Evolutionary conservation across 1,140 invertebrate genomes (phyloP).

Genomic region (Zaprionus nigranus): DNA sequence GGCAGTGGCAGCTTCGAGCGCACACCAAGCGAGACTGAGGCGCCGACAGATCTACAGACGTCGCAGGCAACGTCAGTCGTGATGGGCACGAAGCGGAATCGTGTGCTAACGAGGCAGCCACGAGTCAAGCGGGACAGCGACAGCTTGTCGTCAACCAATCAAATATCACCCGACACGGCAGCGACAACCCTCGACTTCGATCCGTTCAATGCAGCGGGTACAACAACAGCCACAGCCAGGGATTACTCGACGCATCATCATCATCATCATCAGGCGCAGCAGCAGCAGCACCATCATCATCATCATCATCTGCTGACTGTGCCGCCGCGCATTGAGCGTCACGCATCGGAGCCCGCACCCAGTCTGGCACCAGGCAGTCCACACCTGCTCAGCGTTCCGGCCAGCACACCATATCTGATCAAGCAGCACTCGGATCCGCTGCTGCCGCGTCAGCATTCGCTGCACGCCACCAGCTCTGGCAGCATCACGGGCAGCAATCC

Average conservation of each 20-base stretch:
- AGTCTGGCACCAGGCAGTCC: constrained; percentile 82
- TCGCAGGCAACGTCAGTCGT: constrained; percentile 46
- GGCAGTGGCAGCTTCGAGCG: constrained; percentile 67
- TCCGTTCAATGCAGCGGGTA: constrained; percentile 83
- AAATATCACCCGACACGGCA: constrained; percentile 85
- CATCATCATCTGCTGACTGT: constrained; percentile 83
- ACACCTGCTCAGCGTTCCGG: constrained; percentile 87
- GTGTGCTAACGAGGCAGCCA: constrained; percentile 88
- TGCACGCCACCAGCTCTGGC: constrained; percentile 81
- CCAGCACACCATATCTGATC: constrained; percentile 85
- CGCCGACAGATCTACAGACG: constrained; percentile 42
- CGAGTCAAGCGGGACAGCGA: constrained; percentile 88
- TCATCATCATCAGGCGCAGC: constrained; percentile 37
- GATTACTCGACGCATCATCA: constrained; percentile 72
- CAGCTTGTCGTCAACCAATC: constrained; percentile 79
- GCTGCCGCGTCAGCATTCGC: constrained; percentile 86
- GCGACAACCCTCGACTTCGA: constrained; percentile 83
- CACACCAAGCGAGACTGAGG: constrained; percentile 55
- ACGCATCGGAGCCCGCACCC: constrained; percentile 86
- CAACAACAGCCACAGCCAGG: constrained; percentile 57
- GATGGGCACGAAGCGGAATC: constrained; percentile 86
- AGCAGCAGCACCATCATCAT: constrained; percentile 46
- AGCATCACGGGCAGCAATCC: constrained; percentile 80
- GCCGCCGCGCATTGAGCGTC: constrained; percentile 86
- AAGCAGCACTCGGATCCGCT: constrained; percentile 89